Evolutionary conservation across 2,797 vertebrate genomes (phyloP).

Genomic region (Acomys russatus): DNA sequence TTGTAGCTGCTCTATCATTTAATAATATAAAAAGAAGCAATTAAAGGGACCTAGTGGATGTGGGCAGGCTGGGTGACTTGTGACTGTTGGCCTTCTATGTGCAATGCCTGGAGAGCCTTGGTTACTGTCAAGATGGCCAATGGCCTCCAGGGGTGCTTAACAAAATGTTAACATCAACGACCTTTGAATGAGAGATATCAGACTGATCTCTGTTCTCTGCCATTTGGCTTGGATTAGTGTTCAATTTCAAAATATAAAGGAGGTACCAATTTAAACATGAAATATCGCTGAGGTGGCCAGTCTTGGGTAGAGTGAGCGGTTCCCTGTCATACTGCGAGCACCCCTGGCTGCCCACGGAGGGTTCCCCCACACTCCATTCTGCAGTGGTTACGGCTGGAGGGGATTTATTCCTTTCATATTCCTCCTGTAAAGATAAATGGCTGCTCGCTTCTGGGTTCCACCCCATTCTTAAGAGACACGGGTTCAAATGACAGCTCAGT

Average conservation of each 20-base stretch:
- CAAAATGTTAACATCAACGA: neutral
- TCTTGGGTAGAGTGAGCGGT: neutral
- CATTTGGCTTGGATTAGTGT: neutral
- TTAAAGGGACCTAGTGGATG: neutral
- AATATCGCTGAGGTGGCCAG: neutral
- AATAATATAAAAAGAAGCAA: neutral
- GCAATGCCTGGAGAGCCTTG: neutral
- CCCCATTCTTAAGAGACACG: neutral
- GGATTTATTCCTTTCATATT: neutral
- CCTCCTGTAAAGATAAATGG: rapidly evolving
- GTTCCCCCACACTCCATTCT: neutral
- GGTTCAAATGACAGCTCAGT: neutral
- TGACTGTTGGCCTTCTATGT: neutral
- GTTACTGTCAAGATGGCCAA: neutral
- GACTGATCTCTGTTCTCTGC: neutral
- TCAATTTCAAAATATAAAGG: neutral
- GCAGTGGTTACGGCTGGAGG: neutral
- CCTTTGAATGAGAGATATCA: neutral
- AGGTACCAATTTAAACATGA: neutral
- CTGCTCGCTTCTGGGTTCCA: neutral
- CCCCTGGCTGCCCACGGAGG: neutral
- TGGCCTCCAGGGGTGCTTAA: neutral
- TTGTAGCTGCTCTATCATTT: neutral
- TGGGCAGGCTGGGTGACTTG: no score
- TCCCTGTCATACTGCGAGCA: neutral